These are phyloP conservation scores for Sipha maydis DNA, from an alignment of 2,888 invertebrate species.

Conservation along the genomic window DNA sequence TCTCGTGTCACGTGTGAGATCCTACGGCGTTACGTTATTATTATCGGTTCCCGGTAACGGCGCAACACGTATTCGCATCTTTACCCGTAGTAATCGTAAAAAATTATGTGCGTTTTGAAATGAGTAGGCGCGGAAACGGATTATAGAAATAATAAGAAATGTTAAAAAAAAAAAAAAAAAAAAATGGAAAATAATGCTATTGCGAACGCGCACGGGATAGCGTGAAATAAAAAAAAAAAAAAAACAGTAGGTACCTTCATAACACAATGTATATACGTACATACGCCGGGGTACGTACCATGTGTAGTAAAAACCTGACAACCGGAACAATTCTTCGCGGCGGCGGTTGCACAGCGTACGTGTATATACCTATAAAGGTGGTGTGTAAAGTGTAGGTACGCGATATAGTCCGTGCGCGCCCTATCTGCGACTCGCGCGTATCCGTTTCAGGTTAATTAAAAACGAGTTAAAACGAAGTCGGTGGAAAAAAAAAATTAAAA, in stretches of 20 bases:
- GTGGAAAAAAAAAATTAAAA: neutral
- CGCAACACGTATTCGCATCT: neutral
- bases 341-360: neutral
- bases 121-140: no score
- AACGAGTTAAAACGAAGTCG: constrained; percentile 34
- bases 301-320: constrained; percentile 29
- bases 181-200: neutral
- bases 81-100: neutral
- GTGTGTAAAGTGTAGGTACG: no score
- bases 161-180: neutral
- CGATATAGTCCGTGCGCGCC: constrained; percentile 1
- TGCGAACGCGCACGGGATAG: neutral
- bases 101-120: neutral
- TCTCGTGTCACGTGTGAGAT: neutral
- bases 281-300: neutral
- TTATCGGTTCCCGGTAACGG: neutral
- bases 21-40: neutral
- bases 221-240: constrained; percentile 50
- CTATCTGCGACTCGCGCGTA: constrained; percentile 16
- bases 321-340: constrained; percentile 52
- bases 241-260: neutral
- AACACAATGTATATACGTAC: neutral
- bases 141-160: neutral
- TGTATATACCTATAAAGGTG: neutral
- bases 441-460: constrained; percentile 60